Evolutionary conservation across 1,140 invertebrate genomes (phyloP).

Genomic region (Pogonomyrmex californicus): DNA sequence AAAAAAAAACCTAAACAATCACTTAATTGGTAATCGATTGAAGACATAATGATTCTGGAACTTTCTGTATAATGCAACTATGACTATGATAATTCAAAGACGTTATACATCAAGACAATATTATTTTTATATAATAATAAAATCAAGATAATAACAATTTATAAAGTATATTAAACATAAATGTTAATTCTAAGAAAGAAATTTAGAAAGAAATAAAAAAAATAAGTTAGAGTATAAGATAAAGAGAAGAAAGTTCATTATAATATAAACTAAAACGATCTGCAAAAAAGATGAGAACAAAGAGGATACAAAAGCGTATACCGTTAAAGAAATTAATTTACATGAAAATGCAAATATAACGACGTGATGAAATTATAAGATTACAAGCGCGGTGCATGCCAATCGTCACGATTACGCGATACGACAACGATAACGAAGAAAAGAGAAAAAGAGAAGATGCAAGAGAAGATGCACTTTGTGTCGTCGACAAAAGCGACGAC

Average conservation of each 20-base stretch:
- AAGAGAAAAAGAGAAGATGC: not conserved
- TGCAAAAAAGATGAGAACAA: slow-evolving; percentile 8
- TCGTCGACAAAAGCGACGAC: slow-evolving; percentile 31
- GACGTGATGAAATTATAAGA: slow-evolving; percentile 1
- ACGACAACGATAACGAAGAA: not conserved
- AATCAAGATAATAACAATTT: slow-evolving; percentile 8
- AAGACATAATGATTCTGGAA: not conserved
- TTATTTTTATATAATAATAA: not conserved
- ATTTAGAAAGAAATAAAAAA: not conserved
- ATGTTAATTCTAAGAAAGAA: slow-evolving; percentile 15
- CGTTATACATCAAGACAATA: not conserved
- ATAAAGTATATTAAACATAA: slow-evolving; percentile 29
- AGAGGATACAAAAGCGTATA: not conserved
- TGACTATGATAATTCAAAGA: not conserved
- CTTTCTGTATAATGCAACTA: too few relatives aligned
- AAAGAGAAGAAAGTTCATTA: slow-evolving; percentile 3
- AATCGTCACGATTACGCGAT: not conserved
- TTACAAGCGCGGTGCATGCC: not conserved
- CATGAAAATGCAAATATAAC: slow-evolving; percentile 12
- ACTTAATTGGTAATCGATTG: not conserved
- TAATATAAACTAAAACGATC: not conserved
- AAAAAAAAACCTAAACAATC: not conserved
- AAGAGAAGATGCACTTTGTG: slow-evolving; percentile 19
- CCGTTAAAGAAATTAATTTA: not conserved
- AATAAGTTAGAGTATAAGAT: not conserved